These are phyloP conservation scores for Phaethornis superciliosus DNA, from an alignment of 2,113 vertebrate genomes.

Conservation along the genomic window DNA sequence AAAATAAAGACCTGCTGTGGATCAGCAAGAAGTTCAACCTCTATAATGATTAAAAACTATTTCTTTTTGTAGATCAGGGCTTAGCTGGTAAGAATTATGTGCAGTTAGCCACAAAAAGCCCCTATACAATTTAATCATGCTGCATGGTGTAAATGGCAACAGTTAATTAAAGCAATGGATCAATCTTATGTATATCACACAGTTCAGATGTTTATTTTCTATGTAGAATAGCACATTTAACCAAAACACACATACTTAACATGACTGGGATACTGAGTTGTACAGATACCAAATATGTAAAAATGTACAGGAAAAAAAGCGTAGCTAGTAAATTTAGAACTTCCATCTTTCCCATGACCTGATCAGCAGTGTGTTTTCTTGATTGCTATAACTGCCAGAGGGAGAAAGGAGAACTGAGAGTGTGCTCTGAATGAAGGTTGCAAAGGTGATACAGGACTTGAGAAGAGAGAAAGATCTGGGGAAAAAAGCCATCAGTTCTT, in stretches of 20 bases:
- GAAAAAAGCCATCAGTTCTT: not conserved
- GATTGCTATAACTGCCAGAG: not conserved
- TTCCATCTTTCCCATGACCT: not conserved
- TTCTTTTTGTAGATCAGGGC: not conserved
- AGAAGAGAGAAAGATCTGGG: not conserved
- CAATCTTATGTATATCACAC: not conserved
- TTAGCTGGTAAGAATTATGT: not conserved
- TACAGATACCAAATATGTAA: not conserved
- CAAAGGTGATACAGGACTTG: not conserved
- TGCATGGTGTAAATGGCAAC: not conserved
- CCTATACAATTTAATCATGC: not conserved
- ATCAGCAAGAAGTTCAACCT: not conserved
- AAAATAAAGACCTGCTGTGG: not conserved
- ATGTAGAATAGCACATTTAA: not conserved
- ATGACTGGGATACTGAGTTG: not conserved
- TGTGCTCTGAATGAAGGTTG: not conserved
- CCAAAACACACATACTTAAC: accelerated
- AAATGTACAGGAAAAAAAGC: not conserved
- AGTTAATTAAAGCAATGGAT: not conserved
- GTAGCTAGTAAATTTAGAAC: not conserved
- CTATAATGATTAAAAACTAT: not conserved
- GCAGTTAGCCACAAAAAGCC: not conserved
- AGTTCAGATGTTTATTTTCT: not conserved
- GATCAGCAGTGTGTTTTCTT: not conserved
- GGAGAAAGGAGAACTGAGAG: not conserved